Conservation (phyloP, 2,888 invertebrate species). For the Dendrolimus pini region DNA sequence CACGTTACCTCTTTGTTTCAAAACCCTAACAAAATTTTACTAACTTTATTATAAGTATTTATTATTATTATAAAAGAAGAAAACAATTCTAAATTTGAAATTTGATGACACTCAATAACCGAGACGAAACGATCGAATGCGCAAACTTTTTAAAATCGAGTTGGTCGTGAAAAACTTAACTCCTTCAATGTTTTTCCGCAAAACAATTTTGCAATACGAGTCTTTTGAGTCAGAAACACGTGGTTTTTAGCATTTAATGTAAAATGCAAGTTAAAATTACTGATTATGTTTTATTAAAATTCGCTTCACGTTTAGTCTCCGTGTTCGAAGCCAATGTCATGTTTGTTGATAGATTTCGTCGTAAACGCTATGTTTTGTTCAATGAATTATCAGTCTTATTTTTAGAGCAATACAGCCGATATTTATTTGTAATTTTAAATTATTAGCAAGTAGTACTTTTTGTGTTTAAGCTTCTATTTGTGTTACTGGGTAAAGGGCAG, state of each 20-base stretch:
- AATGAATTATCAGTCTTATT: slow-evolving; percentile 6
- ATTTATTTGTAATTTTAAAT: slow-evolving; percentile 19
- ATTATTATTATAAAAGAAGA: no score
- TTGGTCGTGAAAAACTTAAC: slow-evolving; percentile 13
- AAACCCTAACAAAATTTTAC: neutral
- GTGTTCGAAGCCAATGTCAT: slow-evolving; percentile 51
- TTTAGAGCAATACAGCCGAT: slow-evolving; percentile 8
- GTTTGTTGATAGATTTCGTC: slow-evolving; percentile 40
- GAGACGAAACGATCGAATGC: no score
- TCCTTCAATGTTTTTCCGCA: neutral
- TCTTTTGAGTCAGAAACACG: slow-evolving; percentile 11
- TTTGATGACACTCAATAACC: no score
- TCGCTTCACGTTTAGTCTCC: slow-evolving; percentile 51
- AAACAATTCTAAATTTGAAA: no score
- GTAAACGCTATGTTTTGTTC: slow-evolving; percentile 19
- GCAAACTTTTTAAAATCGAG: slow-evolving; percentile 8
- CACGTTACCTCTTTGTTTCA: neutral
- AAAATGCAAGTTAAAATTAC: slow-evolving; percentile 22
- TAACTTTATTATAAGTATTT: neutral
- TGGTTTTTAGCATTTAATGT: slow-evolving; percentile 11
- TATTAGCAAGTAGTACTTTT: slow-evolving; percentile 30
- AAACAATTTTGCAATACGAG: neutral
- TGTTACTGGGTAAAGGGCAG: slow-evolving; percentile 72
- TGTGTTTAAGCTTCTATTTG: slow-evolving; percentile 44
- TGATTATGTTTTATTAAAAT: slow-evolving; percentile 19